phyloP scores from a whole-genome alignment of 2,113 vertebrate species.

The Leptocoma aspasia region DNA sequence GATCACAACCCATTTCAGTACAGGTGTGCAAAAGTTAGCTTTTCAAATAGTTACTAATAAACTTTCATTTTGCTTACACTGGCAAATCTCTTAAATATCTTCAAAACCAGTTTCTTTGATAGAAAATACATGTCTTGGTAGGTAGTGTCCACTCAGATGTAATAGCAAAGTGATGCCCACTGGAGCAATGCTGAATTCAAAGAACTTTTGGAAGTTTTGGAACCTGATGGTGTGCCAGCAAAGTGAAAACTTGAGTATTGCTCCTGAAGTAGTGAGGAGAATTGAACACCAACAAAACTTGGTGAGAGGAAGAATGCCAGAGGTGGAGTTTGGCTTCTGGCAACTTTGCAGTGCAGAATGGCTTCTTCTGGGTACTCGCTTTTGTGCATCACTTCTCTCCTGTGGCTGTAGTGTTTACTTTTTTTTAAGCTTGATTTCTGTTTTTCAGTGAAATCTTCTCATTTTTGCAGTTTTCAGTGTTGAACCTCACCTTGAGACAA shows the following conservation, averaged over 20 bases:
- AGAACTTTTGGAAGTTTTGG: neutral
- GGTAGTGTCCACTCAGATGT: neutral
- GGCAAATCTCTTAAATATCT: conserved; percentile 18
- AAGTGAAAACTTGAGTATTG: neutral
- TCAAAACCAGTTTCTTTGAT: neutral
- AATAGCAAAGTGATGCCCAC: neutral
- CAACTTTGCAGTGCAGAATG: neutral
- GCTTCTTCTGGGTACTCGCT: neutral
- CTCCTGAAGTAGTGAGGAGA: neutral
- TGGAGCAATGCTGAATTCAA: neutral
- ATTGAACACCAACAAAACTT: neutral
- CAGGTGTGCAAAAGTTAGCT: conserved; percentile 29
- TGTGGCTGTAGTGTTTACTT: neutral
- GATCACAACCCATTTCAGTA: neutral
- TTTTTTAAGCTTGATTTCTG: conserved; percentile 2
- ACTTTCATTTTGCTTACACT: neutral
- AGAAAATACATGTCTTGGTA: neutral
- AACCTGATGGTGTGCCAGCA: neutral
- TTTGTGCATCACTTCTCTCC: neutral
- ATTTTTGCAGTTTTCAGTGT: conserved; percentile 24
- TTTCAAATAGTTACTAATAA: conserved; percentile 10
- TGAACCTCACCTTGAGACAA: conserved; percentile 23
- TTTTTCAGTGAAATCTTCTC: conserved; percentile 2
- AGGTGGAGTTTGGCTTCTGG: neutral
- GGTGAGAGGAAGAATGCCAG: neutral